Evolutionary conservation across 92 coral and sea anemone species (phyloP), one percentile per base, ranked within the genome.

Genomic region (Actinostola sp.): DNA sequence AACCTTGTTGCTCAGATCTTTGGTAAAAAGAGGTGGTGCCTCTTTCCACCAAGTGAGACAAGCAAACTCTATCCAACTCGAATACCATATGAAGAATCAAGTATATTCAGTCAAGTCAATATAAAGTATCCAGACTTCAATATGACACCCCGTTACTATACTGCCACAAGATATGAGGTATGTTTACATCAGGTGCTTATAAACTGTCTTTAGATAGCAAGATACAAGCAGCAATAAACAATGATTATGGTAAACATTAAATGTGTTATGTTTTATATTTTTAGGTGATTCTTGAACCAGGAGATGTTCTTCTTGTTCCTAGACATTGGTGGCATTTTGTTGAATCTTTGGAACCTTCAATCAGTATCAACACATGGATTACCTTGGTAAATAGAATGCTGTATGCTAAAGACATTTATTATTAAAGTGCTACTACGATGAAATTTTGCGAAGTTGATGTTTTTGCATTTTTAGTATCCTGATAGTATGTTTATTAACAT

Each of bases 311-410:
- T 51, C 88, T 95, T 71, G 96, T 95, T 20, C 99, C 99, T 24
- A 88, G 80, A 72, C 93, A 92, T 49, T 95, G 99, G 99, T 95
- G 99, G 99, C 99, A 95, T 67, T 91, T 74, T 77, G 99, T 95
- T 23, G 91, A 92, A 56, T 85, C 85, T 32, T 12, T 91, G 70
- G 97, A 95, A 42, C 74, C 95, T 15, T 88, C 99, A 28, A 95
- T 95, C 23, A 95, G 99, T 39, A 58, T 91, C 56, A 95, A 95
- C 68, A 88, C 99, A 17, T 95, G 99, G 99, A 92, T 95, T 72
- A 92, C 89, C 75, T 76, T 95, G 99, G 99, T 95, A 77, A 41
- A 73, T 70, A 23, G n/a, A 16, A n/a, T 16, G 53, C 21, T 28
- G 46, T n/a, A 23, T 44, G 27, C 11, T 10, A 36, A 38, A 32